Base-by-base conservation (phyloP, 2,888 invertebrate species). In the Tanypteryx hageni region DNA sequence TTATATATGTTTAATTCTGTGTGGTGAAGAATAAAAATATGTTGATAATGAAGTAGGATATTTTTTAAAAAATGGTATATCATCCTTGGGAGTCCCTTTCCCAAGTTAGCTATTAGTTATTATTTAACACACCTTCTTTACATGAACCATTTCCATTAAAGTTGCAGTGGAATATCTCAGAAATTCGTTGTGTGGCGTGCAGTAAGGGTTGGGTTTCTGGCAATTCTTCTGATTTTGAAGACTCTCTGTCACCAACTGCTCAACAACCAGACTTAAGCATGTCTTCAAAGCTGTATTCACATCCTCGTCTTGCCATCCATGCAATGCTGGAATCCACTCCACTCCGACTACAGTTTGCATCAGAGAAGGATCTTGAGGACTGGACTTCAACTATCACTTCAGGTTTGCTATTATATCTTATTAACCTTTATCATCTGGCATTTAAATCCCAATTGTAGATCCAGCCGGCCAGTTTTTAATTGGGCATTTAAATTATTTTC, bases 281-380 rank as follows among this genome's bases (percentile, higher is more conserved):
- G 11, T 18, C 89, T n/a, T 18, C 64, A 0, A 61, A 61, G 14
- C 64, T 64, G 11, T 89, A 89, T 9, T 68, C 89, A 0, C 97
- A 96, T 94, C 97, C 98, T 5, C 96, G 98, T 93, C 95, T 98
- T 93, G 97, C 97, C 27, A 95, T 98, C 93, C 97, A 98, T 94
- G 96, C 97, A 0, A 64, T 44, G 16, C 44, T n/a, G 16, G 16
- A 18, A 5, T 95, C 95, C 58, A 95, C 95, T 92, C 96, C 97
- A 11, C 96, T 98, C 82, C 97, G 97, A 94, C 95, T 98, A 93
- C 97, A 98, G 94, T 98, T 98, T 94, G 96, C 96, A 92, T 97
- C 97, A 93, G 98, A 98, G 95, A 96, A 97, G 93, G 98, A 98
- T 95, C 96, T 98, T 95, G 98, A 98, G 95, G 98, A 98, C 94